Evolutionary conservation across 1,140 invertebrate genomes (phyloP).

Genomic region (Chrysoperla carnea): DNA sequence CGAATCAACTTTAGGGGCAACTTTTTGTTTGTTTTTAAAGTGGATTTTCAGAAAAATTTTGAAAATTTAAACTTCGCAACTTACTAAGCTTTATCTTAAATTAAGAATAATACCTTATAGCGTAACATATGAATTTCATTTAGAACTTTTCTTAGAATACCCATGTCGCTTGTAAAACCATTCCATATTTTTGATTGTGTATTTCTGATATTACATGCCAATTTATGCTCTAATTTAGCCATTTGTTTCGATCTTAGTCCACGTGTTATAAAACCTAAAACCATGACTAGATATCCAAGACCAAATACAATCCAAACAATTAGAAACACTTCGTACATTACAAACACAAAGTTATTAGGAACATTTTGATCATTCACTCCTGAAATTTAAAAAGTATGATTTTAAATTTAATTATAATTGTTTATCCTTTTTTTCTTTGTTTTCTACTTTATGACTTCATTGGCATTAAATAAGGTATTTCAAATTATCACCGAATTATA

Average conservation of each 20-base stretch:
- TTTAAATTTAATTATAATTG: too few relatives aligned
- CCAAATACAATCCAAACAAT: constrained; percentile 80
- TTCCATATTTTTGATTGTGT: constrained; percentile 62
- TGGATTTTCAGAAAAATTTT: too few relatives aligned
- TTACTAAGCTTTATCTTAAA: too few relatives aligned
- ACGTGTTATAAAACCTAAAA: constrained; percentile 68
- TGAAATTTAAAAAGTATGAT: constrained; percentile 12
- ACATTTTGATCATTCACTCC: constrained; percentile 31
- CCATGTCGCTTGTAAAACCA: constrained; percentile 57
- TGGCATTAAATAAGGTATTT: too few relatives aligned
- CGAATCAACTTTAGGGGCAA: too few relatives aligned
- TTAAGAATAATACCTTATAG: constrained; percentile 64
- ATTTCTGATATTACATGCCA: constrained; percentile 52
- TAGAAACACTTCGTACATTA: constrained; percentile 53
- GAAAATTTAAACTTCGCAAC: too few relatives aligned
- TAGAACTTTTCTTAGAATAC: constrained; percentile 49
- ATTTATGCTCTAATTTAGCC: constrained; percentile 50
- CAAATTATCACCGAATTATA: too few relatives aligned
- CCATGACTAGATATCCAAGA: constrained; percentile 79
- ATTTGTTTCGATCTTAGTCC: constrained; percentile 58
- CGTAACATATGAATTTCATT: constrained; percentile 63
- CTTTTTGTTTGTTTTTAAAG: too few relatives aligned
- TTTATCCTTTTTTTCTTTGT: too few relatives aligned
- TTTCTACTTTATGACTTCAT: too few relatives aligned
- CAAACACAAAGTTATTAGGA: constrained; percentile 33